Evolutionary conservation across 2,113 vertebrate species (phyloP).

Genomic region (Poecilia latipinna): DNA sequence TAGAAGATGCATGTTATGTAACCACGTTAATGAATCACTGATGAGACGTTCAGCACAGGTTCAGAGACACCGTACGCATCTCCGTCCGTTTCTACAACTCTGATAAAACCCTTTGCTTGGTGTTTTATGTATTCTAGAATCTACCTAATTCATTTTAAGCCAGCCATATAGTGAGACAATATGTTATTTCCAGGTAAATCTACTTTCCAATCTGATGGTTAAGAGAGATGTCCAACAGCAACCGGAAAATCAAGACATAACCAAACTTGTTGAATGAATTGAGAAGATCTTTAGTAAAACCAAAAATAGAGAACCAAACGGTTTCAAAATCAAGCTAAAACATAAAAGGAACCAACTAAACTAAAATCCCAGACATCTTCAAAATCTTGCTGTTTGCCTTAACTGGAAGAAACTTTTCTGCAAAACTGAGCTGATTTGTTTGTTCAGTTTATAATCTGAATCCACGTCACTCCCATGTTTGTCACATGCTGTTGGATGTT

Average conservation of each 20-base stretch:
- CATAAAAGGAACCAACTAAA: too few relatives aligned
- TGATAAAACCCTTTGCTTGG: background rate
- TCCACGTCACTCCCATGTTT: background rate
- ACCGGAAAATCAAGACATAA: too few relatives aligned
- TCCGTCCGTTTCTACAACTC: background rate
- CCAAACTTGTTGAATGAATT: too few relatives aligned
- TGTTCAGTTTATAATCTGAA: background rate
- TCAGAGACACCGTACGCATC: background rate
- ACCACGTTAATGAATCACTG: slow-evolving; percentile 33
- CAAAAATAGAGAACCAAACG: too few relatives aligned
- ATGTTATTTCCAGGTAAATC: too few relatives aligned
- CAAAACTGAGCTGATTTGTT: background rate
- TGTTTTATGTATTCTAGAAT: background rate
- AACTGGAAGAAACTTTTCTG: background rate
- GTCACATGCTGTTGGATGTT: background rate
- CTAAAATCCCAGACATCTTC: background rate
- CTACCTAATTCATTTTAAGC: too few relatives aligned
- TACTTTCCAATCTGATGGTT: too few relatives aligned
- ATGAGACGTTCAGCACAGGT: slow-evolving; percentile 5
- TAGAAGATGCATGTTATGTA: slow-evolving; percentile 63
- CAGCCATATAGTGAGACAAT: too few relatives aligned
- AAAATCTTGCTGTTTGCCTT: background rate
- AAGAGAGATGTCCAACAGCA: too few relatives aligned
- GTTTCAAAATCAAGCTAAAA: too few relatives aligned
- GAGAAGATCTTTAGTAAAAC: too few relatives aligned